Percentiles rank a stretch among this genome's conserved stretches.
Conservation (phyloP, 2,888 invertebrate genomes). For the Gymnoscelis rufifasciata region DNA sequence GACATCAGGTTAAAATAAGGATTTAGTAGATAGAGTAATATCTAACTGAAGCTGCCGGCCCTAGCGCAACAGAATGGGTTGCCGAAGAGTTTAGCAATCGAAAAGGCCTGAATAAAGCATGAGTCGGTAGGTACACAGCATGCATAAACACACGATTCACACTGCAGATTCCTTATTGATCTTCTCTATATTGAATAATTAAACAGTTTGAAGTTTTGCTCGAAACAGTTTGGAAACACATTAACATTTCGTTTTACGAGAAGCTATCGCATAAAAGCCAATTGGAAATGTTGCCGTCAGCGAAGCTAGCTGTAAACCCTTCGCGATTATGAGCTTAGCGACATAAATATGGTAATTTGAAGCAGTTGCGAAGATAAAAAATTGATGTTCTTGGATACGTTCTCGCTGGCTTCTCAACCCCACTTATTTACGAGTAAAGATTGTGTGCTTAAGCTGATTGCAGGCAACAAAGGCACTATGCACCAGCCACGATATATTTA, state of each 20-base stretch:
- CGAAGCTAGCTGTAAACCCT: conserved; percentile 5
- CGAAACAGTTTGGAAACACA: background rate
- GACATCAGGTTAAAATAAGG: too few species aligned
- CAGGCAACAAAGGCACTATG: background rate
- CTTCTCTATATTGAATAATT: background rate
- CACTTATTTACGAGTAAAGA: background rate
- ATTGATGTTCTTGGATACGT: conserved; percentile 2
- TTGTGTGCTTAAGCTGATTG: background rate
- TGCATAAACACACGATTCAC: background rate
- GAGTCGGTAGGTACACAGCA: background rate
- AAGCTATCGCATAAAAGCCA: conserved; percentile 1
- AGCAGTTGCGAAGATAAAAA: conserved; percentile 5
- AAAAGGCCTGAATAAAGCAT: background rate
- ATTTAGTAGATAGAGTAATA: too few species aligned
- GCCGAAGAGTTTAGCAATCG: too few species aligned
- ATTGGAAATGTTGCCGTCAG: conserved; percentile 2
- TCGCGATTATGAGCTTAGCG: conserved; percentile 6
- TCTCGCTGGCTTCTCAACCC: conserved; percentile 1
- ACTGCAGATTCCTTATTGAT: conserved; percentile 1
- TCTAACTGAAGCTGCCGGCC: too few species aligned
- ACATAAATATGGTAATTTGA: conserved; percentile 12
- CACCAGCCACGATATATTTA: conserved; percentile 1
- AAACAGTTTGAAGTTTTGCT: background rate
- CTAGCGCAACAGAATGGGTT: too few species aligned
- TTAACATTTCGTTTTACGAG: conserved; percentile 4